A percentile compares a stretch with the other conserved stretches of the same genome.
phyloP scores from a whole-genome alignment of 2,797 vertebrate species.

The Sebastes ruberrimus region DNA sequence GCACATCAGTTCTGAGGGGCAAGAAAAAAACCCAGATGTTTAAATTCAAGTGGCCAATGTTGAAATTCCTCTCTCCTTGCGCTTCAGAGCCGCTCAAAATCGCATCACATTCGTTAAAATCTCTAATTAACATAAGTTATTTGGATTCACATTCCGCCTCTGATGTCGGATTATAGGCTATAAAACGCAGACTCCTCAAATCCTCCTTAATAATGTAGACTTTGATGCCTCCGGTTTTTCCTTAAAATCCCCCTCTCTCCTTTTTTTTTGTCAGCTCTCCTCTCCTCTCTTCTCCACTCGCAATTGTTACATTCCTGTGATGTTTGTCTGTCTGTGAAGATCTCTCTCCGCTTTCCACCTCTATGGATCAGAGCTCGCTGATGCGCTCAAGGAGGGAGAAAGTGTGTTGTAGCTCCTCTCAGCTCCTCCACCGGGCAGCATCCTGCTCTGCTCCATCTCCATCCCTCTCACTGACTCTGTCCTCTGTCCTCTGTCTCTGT shows the following conservation, averaged over 20 bases:
- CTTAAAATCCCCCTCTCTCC: conserved; percentile 37
- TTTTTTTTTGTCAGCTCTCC: conserved; percentile 28
- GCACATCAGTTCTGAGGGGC: conserved; percentile 44
- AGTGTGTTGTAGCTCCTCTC: conserved; percentile 64
- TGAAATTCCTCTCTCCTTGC: conserved; percentile 22
- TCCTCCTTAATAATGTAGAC: conserved; percentile 68
- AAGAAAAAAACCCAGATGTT: conserved; percentile 24
- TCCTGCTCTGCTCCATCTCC: conserved; percentile 32
- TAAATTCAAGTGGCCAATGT: conserved; percentile 50
- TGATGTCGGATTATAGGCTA: conserved; percentile 69
- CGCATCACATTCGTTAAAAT: conserved; percentile 62
- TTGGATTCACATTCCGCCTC: conserved; percentile 69
- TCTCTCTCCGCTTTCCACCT: conserved; percentile 46
- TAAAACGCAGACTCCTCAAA: conserved; percentile 66
- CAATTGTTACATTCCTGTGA: conserved; percentile 62
- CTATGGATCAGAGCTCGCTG: conserved; percentile 52
- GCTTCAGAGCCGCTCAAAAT: conserved; percentile 56
- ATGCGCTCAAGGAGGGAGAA: conserved; percentile 62
- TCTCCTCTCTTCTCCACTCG: conserved; percentile 43
- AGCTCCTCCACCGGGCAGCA: conserved; percentile 64
- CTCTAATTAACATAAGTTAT: conserved; percentile 75
- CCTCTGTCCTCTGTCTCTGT: conserved; percentile 33
- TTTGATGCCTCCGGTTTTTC: conserved; percentile 61
- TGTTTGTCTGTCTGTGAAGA: conserved; percentile 41
- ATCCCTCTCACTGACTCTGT: conserved; percentile 33